phyloP scores from a whole-genome alignment of 2,113 vertebrate species.

The Embiotoca jacksoni region DNA sequence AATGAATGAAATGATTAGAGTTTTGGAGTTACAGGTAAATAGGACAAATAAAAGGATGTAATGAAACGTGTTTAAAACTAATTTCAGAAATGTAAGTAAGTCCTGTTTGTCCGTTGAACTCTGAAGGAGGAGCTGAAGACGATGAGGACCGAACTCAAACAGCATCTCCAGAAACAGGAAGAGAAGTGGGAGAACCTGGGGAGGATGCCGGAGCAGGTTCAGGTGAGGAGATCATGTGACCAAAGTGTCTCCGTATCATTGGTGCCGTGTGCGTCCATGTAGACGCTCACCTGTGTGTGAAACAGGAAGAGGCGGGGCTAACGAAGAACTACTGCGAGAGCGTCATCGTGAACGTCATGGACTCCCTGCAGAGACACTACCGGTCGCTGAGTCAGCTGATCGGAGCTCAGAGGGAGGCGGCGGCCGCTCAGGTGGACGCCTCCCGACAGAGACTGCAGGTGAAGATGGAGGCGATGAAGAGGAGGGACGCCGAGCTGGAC shows the following conservation, averaged over 20 bases:
- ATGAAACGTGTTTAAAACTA: no score
- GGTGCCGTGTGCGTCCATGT: neutral
- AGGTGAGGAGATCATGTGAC: constrained; percentile 41
- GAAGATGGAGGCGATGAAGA: constrained; percentile 51
- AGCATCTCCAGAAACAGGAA: constrained; percentile 40
- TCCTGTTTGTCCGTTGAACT: neutral
- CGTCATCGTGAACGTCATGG: constrained; percentile 50
- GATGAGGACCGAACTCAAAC: constrained; percentile 13
- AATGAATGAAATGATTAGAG: no score
- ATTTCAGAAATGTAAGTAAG: neutral
- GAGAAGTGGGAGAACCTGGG: constrained; percentile 3
- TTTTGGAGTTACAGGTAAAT: no score
- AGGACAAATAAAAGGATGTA: no score
- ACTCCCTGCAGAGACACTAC: constrained; percentile 61
- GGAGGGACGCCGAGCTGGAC: constrained; percentile 60
- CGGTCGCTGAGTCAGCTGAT: constrained; percentile 58
- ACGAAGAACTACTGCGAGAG: constrained; percentile 60
- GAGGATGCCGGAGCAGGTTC: constrained; percentile 14
- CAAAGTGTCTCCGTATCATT: neutral
- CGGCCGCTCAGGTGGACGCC: constrained; percentile 24
- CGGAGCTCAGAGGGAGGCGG: constrained; percentile 21
- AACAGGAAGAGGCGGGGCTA: constrained; percentile 54
- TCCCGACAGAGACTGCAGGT: constrained; percentile 35
- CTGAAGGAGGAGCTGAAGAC: constrained; percentile 54
- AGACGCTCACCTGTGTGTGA: neutral